These are phyloP conservation scores for Ginglymostoma cirratum DNA, from an alignment of 2,113 vertebrate genomes.

Conservation along the genomic window DNA sequence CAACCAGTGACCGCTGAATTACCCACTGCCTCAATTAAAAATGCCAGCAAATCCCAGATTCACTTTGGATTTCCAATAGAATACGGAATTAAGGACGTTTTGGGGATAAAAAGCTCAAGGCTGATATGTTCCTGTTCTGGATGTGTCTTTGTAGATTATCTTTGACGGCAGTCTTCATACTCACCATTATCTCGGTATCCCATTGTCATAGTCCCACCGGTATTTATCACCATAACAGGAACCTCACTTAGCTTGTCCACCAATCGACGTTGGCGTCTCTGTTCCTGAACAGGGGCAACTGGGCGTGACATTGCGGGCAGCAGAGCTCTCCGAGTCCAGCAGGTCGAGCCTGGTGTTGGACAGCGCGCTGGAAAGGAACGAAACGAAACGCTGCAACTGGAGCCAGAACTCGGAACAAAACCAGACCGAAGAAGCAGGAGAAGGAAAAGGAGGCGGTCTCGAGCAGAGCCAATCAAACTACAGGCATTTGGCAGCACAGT, in stretches of 20 bases:
- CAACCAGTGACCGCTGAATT: neutral
- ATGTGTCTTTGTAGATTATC: neutral
- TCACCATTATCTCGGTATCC: conserved; percentile 67
- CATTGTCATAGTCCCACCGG: conserved; percentile 90
- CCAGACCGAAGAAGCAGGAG: neutral
- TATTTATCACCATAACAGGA: conserved; percentile 77
- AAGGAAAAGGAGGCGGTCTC: neutral
- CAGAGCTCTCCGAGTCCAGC: neutral
- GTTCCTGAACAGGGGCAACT: neutral
- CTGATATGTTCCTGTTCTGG: neutral
- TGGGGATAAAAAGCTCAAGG: neutral
- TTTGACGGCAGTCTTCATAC: neutral
- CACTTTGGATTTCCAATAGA: neutral
- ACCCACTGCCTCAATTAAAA: neutral
- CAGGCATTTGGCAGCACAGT: neutral
- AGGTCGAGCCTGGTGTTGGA: conserved; percentile 42
- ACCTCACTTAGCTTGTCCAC: conserved; percentile 48
- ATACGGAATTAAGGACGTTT: neutral
- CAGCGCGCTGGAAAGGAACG: conserved; percentile 52
- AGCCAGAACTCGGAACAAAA: neutral
- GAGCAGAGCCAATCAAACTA: neutral
- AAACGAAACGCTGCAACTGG: conserved; percentile 22
- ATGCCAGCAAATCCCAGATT: no score
- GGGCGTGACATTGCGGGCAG: neutral
- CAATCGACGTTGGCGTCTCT: conserved; percentile 44